These are phyloP conservation scores for Fregetta grallaria DNA, from an alignment of 2,113 vertebrate genomes.

Conservation along the genomic window DNA sequence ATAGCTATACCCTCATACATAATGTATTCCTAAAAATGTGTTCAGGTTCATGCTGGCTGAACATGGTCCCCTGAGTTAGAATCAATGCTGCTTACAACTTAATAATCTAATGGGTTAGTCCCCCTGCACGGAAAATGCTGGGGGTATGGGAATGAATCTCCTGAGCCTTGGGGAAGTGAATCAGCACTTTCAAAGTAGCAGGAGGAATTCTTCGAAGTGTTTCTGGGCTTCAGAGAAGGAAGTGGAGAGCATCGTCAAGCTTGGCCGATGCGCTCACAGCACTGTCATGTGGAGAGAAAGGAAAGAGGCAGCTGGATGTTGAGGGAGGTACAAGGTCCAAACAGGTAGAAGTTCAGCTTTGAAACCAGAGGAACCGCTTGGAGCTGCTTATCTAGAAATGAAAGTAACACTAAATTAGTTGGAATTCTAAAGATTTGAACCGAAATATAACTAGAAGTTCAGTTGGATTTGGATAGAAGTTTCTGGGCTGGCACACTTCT, in stretches of 20 bases:
- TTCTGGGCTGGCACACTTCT: not conserved
- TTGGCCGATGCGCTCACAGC: accelerated
- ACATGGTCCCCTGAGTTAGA: not conserved
- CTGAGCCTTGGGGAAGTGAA: not conserved
- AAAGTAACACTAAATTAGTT: not conserved
- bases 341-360: not conserved
- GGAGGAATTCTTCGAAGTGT: not conserved
- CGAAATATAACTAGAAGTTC: not conserved
- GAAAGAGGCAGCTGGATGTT: accelerated
- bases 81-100: not conserved
- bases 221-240: not conserved
- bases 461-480: not conserved
- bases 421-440: not conserved
- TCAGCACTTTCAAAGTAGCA: not conserved
- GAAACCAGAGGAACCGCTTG: not conserved
- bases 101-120: not conserved
- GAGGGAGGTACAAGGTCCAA: not conserved
- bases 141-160: not conserved
- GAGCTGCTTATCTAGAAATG: not conserved
- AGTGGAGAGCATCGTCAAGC: not conserved
- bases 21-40: not conserved
- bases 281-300: not conserved
- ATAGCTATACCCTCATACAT: not conserved
- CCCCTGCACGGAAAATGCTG: not conserved
- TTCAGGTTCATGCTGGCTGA: not conserved